phyloP scores from a whole-genome alignment of 2,797 vertebrate genomes.

The Fistularia tabacaria region DNA sequence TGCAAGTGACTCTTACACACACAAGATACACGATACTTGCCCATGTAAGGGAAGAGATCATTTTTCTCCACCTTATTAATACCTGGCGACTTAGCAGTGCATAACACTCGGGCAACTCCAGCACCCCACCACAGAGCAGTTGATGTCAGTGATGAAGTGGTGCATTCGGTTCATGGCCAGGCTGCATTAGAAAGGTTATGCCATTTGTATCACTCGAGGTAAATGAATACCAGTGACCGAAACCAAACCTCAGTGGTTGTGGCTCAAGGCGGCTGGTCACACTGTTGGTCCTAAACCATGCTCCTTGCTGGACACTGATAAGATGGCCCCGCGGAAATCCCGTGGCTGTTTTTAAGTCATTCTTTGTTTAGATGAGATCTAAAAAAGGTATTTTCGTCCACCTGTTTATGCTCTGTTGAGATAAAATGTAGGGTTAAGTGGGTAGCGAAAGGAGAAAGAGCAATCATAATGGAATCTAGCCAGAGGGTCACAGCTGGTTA shows the following conservation, averaged over 20 bases:
- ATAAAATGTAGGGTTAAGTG: constrained; percentile 42
- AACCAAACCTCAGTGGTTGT: constrained; percentile 54
- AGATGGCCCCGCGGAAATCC: constrained; percentile 2
- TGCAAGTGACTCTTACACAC: constrained; percentile 1
- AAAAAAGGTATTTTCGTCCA: constrained; percentile 25
- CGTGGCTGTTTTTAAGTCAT: constrained; percentile 15
- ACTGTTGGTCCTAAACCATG: constrained; percentile 39
- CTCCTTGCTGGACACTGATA: constrained; percentile 36
- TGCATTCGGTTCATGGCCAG: constrained; percentile 53
- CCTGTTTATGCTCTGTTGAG: constrained; percentile 19
- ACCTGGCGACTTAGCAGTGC: constrained; percentile 13
- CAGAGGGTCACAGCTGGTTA: constrained; percentile 63
- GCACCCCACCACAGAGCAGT: constrained; percentile 38
- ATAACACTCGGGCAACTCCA: constrained; percentile 16
- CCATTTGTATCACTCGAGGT: constrained; percentile 41
- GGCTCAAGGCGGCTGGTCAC: constrained; percentile 56
- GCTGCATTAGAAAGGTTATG: constrained; percentile 25
- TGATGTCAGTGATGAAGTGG: constrained; percentile 54
- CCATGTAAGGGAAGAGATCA: not conserved
- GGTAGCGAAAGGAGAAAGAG: constrained; percentile 26
- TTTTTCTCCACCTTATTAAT: constrained; percentile 1
- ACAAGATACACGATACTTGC: not conserved
- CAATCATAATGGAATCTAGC: constrained; percentile 50
- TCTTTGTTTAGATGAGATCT: constrained; percentile 18
- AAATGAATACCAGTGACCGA: constrained; percentile 68